Base-by-base conservation (phyloP, 2,797 vertebrate species). In the Xiphorhynchus erythropygius region DNA sequence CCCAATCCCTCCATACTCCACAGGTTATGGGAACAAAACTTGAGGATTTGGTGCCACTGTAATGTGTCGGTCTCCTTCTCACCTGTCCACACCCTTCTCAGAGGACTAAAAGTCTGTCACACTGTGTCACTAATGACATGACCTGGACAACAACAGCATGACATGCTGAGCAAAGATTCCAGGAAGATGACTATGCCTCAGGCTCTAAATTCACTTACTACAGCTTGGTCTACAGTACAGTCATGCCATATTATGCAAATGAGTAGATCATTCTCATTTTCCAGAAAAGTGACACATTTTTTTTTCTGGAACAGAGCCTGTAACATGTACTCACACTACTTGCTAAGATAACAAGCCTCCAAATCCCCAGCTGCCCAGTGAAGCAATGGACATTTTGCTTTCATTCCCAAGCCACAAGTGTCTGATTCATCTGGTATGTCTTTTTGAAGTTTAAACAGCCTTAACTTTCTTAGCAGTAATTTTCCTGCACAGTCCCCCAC, bases 291-390 rank as follows among this genome's bases (percentile, higher is more conserved):
- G 64, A 94, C 57, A 68, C 75, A 2, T 63, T 79, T 87, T 78
- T 87, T 87, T 95, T 95, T 89, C 69, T 90, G 63, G 91, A 97
- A 87, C 28, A 70, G 13, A 52, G 52, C 67, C 59, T 79, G 68
- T 91, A 64, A 65, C 84, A 65, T 71, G 30, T 94, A 87, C 73
- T 93, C 41, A 7, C 53, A 63, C 81, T 82, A 27, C 46, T 93
- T 63, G 75, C 82, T 89, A 83, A 89, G 86, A 90, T 46, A 71
- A 64, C 55, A 83, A 35, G 53, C 74, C 75, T 93, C 63, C 96
- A 89, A 76, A 80, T 6, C 13, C 63, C 5, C 9, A 7, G 2
- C 56, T 89, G 46, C 21, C 67, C 83, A 88, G 85, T 91, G 53
- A 62, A 60, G 11, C 80, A 77, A 95, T 90, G 84, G 46, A 90